phyloP scores from a whole-genome alignment of 2,113 vertebrate genomes.

The Rhinolophus sinicus region DNA sequence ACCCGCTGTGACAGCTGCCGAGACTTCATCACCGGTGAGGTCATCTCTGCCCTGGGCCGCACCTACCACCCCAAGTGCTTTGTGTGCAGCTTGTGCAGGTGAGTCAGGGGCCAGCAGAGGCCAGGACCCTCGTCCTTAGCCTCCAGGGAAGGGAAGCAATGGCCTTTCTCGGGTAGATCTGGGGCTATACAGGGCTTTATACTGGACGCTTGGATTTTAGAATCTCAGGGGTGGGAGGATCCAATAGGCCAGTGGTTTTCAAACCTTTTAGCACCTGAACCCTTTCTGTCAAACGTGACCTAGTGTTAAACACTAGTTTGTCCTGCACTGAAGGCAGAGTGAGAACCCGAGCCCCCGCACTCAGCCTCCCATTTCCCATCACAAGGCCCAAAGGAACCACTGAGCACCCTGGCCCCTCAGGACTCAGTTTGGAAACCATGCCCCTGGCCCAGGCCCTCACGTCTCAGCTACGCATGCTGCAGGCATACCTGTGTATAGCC shows the following conservation, averaged over 20 bases:
- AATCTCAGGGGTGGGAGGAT: neutral
- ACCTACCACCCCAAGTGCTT: constrained; percentile 99
- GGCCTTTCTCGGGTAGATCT: neutral
- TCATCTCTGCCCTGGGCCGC: constrained; percentile 97
- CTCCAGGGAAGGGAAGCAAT: neutral
- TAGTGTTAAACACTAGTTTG: neutral
- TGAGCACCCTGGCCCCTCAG: neutral
- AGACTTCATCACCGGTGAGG: constrained; percentile 98
- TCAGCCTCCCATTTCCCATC: neutral
- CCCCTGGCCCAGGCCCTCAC: neutral
- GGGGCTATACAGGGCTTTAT: neutral
- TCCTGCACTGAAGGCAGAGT: neutral
- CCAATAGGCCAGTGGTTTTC: neutral
- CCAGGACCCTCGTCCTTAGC: neutral
- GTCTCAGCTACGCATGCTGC: neutral
- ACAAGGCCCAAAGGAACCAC: neutral
- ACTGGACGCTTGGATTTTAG: neutral
- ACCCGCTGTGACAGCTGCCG: constrained; percentile 97
- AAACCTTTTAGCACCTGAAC: neutral
- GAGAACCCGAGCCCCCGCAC: neutral
- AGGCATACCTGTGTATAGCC: neutral
- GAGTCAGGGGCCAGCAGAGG: neutral
- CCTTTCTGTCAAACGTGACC: neutral
- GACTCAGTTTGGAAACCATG: neutral
- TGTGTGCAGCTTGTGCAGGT: constrained; percentile 98